Conservation (phyloP, 1,140 invertebrate genomes). For the Aporrectodea caliginosa region DNA sequence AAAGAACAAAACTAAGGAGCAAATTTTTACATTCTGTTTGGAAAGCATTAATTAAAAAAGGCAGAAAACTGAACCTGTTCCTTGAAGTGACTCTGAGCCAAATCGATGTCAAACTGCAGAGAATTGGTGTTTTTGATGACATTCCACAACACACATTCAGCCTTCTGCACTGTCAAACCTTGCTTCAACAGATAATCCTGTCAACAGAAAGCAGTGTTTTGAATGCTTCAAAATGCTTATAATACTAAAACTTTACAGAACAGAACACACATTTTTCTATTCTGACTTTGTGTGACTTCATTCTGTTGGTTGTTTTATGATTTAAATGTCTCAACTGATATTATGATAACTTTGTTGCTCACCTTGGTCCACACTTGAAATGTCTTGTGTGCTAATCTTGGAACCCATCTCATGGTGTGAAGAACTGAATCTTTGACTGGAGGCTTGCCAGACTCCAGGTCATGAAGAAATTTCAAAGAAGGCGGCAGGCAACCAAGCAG, state of each 20-base stretch:
- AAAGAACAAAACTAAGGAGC: too few relatives aligned
- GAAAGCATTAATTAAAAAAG: too few relatives aligned
- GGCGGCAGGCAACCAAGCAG: constrained; percentile 77
- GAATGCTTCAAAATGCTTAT: too few relatives aligned
- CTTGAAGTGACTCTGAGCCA: constrained; percentile 61
- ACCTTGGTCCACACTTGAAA: constrained; percentile 67
- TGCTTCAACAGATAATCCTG: constrained; percentile 82
- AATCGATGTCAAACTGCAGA: constrained; percentile 67
- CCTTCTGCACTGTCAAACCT: constrained; percentile 77
- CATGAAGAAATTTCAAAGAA: constrained; percentile 78
- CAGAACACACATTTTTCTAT: too few relatives aligned
- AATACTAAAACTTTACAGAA: too few relatives aligned
- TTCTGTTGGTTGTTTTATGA: too few relatives aligned
- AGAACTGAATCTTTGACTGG: constrained; percentile 58
- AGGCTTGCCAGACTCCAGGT: constrained; percentile 62
- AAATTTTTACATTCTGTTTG: too few relatives aligned
- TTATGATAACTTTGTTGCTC: too few relatives aligned
- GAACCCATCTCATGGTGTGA: constrained; percentile 72
- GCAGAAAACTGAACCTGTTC: constrained; percentile 40
- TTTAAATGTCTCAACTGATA: too few relatives aligned
- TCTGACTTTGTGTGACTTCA: too few relatives aligned
- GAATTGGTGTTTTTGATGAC: constrained; percentile 65
- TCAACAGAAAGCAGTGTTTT: too few relatives aligned
- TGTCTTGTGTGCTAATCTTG: constrained; percentile 67
- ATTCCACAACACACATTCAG: constrained; percentile 70